Base-by-base conservation (phyloP, 2,797 vertebrate species). In the Alectoris magna region DNA sequence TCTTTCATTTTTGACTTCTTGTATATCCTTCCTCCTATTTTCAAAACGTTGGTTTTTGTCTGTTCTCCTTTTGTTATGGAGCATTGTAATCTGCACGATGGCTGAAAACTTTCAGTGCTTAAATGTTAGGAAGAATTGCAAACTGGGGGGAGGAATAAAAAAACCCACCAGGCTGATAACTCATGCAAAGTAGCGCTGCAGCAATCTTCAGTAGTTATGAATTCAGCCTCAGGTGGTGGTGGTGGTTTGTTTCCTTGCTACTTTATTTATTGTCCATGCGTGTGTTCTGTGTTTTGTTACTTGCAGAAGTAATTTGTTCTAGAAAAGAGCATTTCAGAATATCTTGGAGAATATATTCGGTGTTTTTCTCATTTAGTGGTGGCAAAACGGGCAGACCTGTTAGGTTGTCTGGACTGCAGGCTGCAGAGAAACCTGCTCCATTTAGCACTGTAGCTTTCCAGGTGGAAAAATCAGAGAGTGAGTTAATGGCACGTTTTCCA, bases 401-500 rank as follows among this genome's bases (percentile, higher is more conserved):
- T 88, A 34, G 1, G 0, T 39, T 6, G 14, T 36, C 70, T 51
- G 71, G 14, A 72, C 59, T 39, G 76, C 76, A 75, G 77, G 29
- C 87, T 86, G 80, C 55, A 56, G 64, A 86, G 83, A 71, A 94
- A 88, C 84, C 80, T 84, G 83, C 74, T 91, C 51, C 56, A 4
- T 90, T 92, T 94, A 87, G 81, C 48, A 62, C 56, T 3, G 43
- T 72, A 4, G 66, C 71, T 76, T 84, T 92, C 90, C 94, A 93
- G 80, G 83, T 94, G 90, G 93, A n/a, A n/a, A 83, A 90, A 39
- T 36, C n/a, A n/a, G 83, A 77, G 76, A 64, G 91, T 3, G 26
- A 91, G 19, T 71, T 90, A 68, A 75, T 84, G 94, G 80, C 84
- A 84, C 27, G 56, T 91, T 70, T 96, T 88, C 91, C 93, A 84